These are phyloP conservation scores for Proteles cristata DNA, from an alignment of 2,113 vertebrate genomes.

Conservation along the genomic window DNA sequence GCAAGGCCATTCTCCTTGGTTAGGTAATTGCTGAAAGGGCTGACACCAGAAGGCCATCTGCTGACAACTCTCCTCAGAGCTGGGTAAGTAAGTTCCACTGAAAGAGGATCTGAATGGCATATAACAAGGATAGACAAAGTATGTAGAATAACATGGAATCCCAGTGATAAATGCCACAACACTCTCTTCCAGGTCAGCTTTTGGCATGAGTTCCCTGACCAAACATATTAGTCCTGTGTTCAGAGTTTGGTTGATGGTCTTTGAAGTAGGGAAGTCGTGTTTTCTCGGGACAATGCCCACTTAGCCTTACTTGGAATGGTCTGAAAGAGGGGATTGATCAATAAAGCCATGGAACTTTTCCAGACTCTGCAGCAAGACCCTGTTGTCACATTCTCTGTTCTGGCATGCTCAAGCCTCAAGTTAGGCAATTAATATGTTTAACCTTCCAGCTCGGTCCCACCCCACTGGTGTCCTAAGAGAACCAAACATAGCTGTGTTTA, in stretches of 20 bases:
- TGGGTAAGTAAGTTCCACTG: not conserved
- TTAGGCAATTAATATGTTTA: not conserved
- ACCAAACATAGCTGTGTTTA: not conserved
- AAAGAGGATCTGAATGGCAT: not conserved
- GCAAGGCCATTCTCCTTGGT: not conserved
- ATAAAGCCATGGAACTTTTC: not conserved
- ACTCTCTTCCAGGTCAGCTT: not conserved
- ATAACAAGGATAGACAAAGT: not conserved
- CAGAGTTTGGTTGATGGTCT: not conserved
- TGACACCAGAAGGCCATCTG: not conserved
- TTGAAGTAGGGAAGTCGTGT: not conserved
- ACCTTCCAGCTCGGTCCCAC: not conserved
- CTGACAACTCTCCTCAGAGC: not conserved
- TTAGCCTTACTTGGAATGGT: not conserved
- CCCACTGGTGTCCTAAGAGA: not conserved
- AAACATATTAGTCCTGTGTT: not conserved
- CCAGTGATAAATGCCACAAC: not conserved
- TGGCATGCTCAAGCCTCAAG: not conserved
- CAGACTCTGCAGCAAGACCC: not conserved
- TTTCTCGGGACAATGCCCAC: not conserved
- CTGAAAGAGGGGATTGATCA: not conserved
- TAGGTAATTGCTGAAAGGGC: not conserved
- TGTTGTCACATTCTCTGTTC: not conserved
- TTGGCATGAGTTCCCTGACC: not conserved
- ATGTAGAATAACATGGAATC: not conserved